Evolutionary conservation across 2,888 invertebrate species (phyloP).

Genomic region (Agrotis exclamationis): DNA sequence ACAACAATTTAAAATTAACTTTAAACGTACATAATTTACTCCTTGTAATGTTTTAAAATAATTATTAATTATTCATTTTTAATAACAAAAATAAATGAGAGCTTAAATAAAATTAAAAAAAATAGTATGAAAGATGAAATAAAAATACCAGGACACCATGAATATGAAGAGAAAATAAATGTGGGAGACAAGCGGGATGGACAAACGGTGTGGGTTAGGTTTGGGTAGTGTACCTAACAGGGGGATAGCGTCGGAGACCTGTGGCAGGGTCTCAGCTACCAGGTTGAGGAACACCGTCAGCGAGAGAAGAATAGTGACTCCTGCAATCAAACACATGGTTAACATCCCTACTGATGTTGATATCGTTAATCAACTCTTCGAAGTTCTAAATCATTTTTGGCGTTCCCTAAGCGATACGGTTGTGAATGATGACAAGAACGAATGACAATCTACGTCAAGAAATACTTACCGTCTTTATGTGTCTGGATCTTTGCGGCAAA

Average conservation of each 20-base stretch:
- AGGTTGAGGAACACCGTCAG: constrained; percentile 99
- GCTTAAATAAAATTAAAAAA: constrained; percentile 68
- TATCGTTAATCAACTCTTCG: constrained; percentile 15
- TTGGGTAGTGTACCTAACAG: constrained; percentile 97
- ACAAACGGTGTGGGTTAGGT: constrained; percentile 81
- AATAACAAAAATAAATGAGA: constrained; percentile 72
- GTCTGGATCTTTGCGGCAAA: constrained; percentile 61
- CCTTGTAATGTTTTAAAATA: constrained; percentile 90
- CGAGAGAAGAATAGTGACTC: constrained; percentile 99
- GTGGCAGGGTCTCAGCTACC: constrained; percentile 99
- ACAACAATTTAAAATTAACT: constrained; percentile 61
- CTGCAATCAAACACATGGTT: constrained; percentile 95
- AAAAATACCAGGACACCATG: constrained; percentile 72
- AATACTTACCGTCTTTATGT: constrained; percentile 72
- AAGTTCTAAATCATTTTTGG: not conserved
- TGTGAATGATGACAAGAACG: constrained; percentile 64
- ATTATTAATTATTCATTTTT: constrained; percentile 77
- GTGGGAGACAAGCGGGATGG: constrained; percentile 78
- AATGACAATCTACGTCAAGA: constrained; percentile 69
- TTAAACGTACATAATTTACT: constrained; percentile 85
- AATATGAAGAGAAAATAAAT: constrained; percentile 77
- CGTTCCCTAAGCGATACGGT: constrained; percentile 21
- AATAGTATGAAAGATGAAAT: constrained; percentile 75
- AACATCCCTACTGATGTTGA: constrained; percentile 79
- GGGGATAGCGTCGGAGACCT: constrained; percentile 99